Conservation (phyloP, 2,113 vertebrate genomes). For the Chrysochloris asiatica region DNA sequence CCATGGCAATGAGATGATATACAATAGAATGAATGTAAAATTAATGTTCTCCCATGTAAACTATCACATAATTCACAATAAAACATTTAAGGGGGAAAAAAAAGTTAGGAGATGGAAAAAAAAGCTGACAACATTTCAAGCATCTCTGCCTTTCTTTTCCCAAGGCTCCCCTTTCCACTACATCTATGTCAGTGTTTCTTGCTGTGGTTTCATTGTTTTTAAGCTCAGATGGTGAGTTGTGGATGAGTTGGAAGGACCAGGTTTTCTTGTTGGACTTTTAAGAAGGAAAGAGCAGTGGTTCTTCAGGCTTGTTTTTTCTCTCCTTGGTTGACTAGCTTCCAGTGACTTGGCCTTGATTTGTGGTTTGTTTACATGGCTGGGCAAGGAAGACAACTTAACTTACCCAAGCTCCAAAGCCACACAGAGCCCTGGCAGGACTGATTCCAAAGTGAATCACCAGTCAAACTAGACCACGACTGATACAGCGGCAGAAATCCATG, state of each 20-base stretch:
- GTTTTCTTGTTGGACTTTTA: neutral
- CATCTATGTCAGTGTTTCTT: neutral
- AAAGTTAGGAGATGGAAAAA: neutral
- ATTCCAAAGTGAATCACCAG: conserved; percentile 1
- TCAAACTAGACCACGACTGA: neutral
- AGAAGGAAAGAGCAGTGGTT: neutral
- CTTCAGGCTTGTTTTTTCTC: neutral
- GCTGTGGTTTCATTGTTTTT: no score
- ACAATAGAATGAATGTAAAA: no score
- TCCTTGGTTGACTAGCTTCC: neutral
- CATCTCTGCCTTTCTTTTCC: neutral
- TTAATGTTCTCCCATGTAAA: no score
- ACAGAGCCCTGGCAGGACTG: neutral
- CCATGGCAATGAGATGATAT: no score
- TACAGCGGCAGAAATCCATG: neutral
- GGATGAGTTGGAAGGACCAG: neutral
- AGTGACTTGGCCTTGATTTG: neutral
- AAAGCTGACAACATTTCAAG: neutral
- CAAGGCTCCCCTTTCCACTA: neutral
- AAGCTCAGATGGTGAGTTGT: neutral
- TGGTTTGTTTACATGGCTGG: conserved; percentile 30
- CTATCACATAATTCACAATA: no score
- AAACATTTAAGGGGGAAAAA: no score
- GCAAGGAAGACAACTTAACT: conserved; percentile 28
- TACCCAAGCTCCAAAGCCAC: neutral